A percentile compares a stretch with the other conserved stretches of the same genome.
These are phyloP conservation scores for Drosophila quinaria DNA, from an alignment of 2,888 invertebrate species.

Conservation along the genomic window DNA sequence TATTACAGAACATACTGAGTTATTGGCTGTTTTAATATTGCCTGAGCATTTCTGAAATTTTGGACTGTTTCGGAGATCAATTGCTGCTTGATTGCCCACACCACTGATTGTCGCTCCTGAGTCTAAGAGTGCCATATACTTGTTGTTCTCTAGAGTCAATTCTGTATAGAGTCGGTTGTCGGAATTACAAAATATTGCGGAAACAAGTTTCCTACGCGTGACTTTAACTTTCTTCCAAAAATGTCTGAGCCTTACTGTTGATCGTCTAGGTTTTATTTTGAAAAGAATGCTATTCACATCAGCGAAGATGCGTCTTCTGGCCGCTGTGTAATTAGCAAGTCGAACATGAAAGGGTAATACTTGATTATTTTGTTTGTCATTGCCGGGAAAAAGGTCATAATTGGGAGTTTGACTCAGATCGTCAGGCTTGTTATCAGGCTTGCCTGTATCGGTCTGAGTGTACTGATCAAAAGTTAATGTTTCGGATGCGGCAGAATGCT, in stretches of 20 bases:
- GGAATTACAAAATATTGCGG: not conserved
- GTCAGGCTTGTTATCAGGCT: too few relatives aligned
- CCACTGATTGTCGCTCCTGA: slow-evolving; percentile 8
- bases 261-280: not conserved
- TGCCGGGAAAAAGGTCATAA: not conserved
- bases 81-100: too few relatives aligned
- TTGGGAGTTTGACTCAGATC: not conserved
- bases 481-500: not conserved
- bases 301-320: not conserved
- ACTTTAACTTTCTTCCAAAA: not conserved
- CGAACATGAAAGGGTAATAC: not conserved
- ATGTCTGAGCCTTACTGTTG: not conserved
- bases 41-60: too few relatives aligned
- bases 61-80: too few relatives aligned
- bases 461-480: not conserved
- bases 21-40: too few relatives aligned
- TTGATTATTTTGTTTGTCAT: not conserved
- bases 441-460: too few relatives aligned
- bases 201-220: not conserved
- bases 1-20: too few relatives aligned
- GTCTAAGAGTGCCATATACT: not conserved
- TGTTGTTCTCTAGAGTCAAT: not conserved
- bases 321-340: not conserved
- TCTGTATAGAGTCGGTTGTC: slow-evolving; percentile 2
- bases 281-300: not conserved